Base-by-base conservation (phyloP, 2,797 vertebrate species). In the Syngnathus rostellatus region DNA sequence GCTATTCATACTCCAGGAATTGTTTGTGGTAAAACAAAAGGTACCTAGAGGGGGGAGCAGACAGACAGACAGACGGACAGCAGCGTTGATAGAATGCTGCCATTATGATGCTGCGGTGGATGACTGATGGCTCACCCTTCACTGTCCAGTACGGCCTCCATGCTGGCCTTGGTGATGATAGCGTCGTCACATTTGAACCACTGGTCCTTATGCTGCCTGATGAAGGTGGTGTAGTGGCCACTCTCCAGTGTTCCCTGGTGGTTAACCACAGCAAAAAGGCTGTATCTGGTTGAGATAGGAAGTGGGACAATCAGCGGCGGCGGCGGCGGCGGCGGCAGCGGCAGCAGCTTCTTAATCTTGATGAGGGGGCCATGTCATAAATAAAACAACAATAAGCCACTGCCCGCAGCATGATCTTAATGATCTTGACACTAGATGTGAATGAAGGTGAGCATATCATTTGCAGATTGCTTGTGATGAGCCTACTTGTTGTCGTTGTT, bases 181-280 rank as follows among this genome's bases (percentile, higher is more conserved):
- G 97, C 97, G 5, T 99, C 97, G 5, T 99, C 97, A 83, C 97
- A 99, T 81, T 99, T 99, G 90, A 99, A 99, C 97, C 97, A 99
- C 91, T 99, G 97, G 91, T 99, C 97, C 88, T 97, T 99, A 92
- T 99, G 97, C 90, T 99, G 97, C 67, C 97, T 87, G 87, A 99
- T 99, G 87, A 99, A 98, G 83, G 94, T 99, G 88, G 97, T 99
- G 78, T 99, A 99, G 83, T 99, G 97, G 72, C 97, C 97, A 0
- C 97, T 99, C 90, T 99, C 97, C 88, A 99, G 89, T 43, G 97
- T 99, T 82, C 97, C 97, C 86, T 99, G 97, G 88, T 99, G 97
- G 91, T 99, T 99, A 66, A 99, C 97, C 68, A 99, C 97, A 40
- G 97, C 96, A 87, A 99, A 99, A 82, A 99, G 89, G 77, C 95